Conservation (phyloP, 2,113 vertebrate genomes). For the Seriola aureovittata region DNA sequence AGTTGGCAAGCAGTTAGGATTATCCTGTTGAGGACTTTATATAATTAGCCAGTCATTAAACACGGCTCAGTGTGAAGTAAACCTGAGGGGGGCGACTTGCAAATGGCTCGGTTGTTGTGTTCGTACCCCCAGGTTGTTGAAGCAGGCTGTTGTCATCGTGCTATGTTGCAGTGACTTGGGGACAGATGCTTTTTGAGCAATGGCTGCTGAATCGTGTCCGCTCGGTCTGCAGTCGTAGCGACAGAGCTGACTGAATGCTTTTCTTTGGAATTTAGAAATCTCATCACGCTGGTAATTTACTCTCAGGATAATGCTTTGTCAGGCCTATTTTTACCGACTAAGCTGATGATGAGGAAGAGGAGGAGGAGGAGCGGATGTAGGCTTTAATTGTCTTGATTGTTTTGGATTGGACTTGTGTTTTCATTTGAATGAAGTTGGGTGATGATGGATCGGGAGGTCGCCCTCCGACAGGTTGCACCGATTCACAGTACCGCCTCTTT, state of each 20-base stretch:
- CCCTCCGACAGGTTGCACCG: constrained; percentile 18
- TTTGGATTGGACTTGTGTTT: constrained; percentile 15
- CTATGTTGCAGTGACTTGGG: constrained; percentile 1
- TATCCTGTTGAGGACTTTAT: constrained; percentile 75
- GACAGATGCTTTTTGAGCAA: constrained; percentile 8
- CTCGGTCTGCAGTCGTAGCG: not conserved
- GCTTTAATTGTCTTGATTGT: constrained; percentile 27
- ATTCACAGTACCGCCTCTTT: constrained; percentile 50
- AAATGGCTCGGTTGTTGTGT: constrained; percentile 28
- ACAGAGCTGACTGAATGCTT: not conserved
- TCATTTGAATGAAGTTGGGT: constrained; percentile 7
- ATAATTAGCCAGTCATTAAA: constrained; percentile 77
- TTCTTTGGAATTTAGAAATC: not conserved
- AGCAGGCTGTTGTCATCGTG: constrained; percentile 15
- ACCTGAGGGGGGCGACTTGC: constrained; percentile 50
- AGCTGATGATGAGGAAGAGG: constrained; percentile 7
- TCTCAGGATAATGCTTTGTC: not conserved
- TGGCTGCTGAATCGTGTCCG: not conserved
- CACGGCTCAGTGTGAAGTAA: constrained; percentile 54
- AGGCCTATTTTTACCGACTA: not conserved
- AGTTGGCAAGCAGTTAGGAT: constrained; percentile 71
- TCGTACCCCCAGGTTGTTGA: constrained; percentile 6
- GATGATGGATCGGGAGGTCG: constrained; percentile 25
- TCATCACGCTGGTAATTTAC: not conserved
- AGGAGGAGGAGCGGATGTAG: constrained; percentile 5